Base-by-base conservation (phyloP, 2,797 vertebrate species). In the Protosalanx chinensis region DNA sequence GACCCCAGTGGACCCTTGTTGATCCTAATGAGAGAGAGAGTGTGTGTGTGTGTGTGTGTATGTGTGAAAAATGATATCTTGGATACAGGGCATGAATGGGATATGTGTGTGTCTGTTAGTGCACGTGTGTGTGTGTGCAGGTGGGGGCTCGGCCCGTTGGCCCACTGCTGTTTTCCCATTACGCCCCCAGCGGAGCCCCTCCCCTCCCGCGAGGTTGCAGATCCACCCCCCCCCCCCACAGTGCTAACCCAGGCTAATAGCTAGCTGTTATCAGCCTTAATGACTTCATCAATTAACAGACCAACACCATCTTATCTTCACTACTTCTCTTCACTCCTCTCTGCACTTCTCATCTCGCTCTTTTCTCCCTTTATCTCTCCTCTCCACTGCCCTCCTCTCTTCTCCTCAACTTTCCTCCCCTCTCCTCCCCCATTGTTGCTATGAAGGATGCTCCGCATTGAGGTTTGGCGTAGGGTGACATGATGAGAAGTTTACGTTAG, bases 111-210 rank as follows among this genome's bases (percentile, higher is more conserved):
- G 56, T 18, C 18, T 18, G 12, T 18, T 6, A 4, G 56, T 57
- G 56, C 20, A n/a, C n/a, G 10, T 49, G 59, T 37, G 15, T 20
- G 59, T 60, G 3, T 15, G 27, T n/a, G 33, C 7, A 35, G 23
- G 29, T 41, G 41, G 37, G 57, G 66, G 5, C n/a, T 27, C 12
- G 51, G 65, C 57, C 58, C 5, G 27, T 23, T 30, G 72, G 67
- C 65, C 68, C 32, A 79, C 87, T 71, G 82, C 83, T 81, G 83
- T 76, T 86, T 88, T 86, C 79, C 79, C 76, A 87, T 87, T 86
- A 84, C 59, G 5, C 65, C 85, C 80, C 80, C 79, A 83, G 78
- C 81, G 71, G 84, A 76, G 80, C 80, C 77, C 81, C 78, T 66
- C 68, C 76, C 67, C 29, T 27, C 70, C 77, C 64, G 74, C 59